Percentiles rank a stretch among this genome's conserved stretches.
phyloP scores from a whole-genome alignment of 2,797 vertebrate genomes.

The Lemur catta region DNA sequence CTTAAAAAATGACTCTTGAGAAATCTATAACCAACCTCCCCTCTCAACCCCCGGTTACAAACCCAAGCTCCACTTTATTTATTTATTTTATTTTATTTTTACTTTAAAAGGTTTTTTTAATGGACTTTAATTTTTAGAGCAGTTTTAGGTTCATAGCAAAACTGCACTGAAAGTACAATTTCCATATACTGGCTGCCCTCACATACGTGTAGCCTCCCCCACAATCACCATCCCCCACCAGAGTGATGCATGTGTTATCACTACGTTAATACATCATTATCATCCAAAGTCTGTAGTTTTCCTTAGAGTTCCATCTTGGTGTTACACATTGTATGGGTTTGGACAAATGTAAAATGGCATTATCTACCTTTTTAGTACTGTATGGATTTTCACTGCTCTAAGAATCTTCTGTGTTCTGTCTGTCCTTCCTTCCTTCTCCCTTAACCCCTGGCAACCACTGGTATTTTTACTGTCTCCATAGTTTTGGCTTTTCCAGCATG shows the following conservation, averaged over 20 bases:
- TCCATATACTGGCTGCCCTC: background rate
- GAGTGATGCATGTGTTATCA: background rate
- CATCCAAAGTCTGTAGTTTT: background rate
- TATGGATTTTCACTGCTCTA: background rate
- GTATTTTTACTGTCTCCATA: background rate
- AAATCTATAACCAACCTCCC: background rate
- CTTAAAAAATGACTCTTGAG: background rate
- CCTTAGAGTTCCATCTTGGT: background rate
- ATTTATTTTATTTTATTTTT: background rate
- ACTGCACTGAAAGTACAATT: background rate
- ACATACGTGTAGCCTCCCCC: rapidly evolving
- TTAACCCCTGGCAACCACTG: background rate
- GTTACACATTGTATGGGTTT: background rate
- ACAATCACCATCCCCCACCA: background rate
- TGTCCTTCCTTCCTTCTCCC: background rate
- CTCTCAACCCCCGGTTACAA: background rate
- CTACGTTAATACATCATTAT: background rate
- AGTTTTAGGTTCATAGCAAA: background rate
- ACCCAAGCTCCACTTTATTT: background rate
- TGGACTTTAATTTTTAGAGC: background rate
- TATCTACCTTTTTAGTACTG: background rate
- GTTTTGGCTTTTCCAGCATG: background rate
- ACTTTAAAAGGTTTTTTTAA: background rate
- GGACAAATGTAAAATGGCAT: background rate
- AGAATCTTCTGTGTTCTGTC: background rate